These are phyloP conservation scores for Neria commutata DNA, from an alignment of 2,888 invertebrate genomes.

Conservation along the genomic window DNA sequence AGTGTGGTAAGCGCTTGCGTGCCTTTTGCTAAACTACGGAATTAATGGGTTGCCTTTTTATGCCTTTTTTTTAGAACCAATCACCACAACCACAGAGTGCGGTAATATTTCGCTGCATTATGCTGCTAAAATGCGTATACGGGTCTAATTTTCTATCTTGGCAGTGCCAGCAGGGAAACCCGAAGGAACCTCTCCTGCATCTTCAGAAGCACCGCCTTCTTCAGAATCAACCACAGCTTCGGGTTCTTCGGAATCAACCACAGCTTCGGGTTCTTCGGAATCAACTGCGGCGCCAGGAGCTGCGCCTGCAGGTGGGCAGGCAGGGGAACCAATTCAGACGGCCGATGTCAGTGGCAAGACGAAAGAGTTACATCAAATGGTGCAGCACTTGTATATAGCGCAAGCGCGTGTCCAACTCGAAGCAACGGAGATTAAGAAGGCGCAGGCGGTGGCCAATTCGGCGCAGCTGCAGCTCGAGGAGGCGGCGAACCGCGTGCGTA, in stretches of 20 bases:
- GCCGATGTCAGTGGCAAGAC: constrained; percentile 26
- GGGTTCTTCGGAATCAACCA: too few species aligned
- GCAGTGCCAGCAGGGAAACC: not conserved
- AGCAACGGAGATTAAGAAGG: constrained; percentile 58
- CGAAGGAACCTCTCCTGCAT: not conserved
- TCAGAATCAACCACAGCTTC: constrained; percentile 13
- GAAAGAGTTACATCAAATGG: constrained; percentile 46
- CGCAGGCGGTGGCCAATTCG: constrained; percentile 55
- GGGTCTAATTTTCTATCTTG: not conserved
- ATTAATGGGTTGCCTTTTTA: not conserved
- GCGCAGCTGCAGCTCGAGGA: constrained; percentile 58
- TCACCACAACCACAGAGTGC: constrained; percentile 16
- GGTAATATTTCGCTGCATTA: constrained; percentile 17
- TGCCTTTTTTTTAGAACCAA: not conserved
- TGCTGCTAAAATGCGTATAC: not conserved
- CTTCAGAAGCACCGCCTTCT: constrained; percentile 9
- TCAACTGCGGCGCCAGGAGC: not conserved
- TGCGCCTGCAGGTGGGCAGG: not conserved
- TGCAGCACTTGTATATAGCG: constrained; percentile 58
- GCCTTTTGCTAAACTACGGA: too few species aligned
- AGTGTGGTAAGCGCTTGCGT: constrained; percentile 23
- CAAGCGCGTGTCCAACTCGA: constrained; percentile 61
- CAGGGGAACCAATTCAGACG: not conserved
- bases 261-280: constrained; percentile 2
- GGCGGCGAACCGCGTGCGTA: constrained; percentile 58